Evolutionary conservation across 2,113 vertebrate genomes (phyloP).

Genomic region (Echinops telfairi): DNA sequence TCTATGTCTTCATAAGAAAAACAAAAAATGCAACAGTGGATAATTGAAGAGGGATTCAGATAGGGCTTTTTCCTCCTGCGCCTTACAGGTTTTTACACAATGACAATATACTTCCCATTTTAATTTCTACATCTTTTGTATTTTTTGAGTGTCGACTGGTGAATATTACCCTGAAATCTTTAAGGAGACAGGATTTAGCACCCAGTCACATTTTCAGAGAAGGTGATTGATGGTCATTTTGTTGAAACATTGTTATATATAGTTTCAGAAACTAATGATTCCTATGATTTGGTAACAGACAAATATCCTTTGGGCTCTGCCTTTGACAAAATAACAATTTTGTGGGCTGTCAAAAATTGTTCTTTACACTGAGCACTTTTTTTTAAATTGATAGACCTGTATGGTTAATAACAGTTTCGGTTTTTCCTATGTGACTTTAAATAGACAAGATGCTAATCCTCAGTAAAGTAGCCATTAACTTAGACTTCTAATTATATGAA

Average conservation of each 20-base stretch:
- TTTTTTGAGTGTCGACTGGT: constrained; percentile 52
- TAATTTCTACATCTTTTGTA: not conserved
- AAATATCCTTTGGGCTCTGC: constrained; percentile 22
- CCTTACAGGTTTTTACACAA: constrained; percentile 47
- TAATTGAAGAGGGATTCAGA: constrained; percentile 35
- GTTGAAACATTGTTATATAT: constrained; percentile 26
- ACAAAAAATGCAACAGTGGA: not conserved
- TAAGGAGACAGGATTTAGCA: constrained; percentile 46
- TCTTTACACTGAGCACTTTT: constrained; percentile 57
- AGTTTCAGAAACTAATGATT: constrained; percentile 36
- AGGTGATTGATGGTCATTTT: constrained; percentile 42
- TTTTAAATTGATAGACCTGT: constrained; percentile 5
- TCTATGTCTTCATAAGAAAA: constrained; percentile 41
- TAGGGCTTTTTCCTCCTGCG: not conserved
- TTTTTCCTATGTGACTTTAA: constrained; percentile 36
- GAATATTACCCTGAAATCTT: constrained; percentile 45
- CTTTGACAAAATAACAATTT: constrained; percentile 64
- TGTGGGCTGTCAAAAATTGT: constrained; percentile 45
- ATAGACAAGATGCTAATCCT: constrained; percentile 1
- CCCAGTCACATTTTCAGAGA: constrained; percentile 49
- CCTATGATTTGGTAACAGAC: constrained; percentile 27
- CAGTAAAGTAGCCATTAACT: constrained; percentile 65
- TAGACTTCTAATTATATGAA: constrained; percentile 68
- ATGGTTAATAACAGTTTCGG: constrained; percentile 28
- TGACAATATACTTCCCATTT: not conserved